These are phyloP conservation scores for Cyrtodaria siliqua DNA, from an alignment of 2,888 invertebrate genomes.

Conservation along the genomic window DNA sequence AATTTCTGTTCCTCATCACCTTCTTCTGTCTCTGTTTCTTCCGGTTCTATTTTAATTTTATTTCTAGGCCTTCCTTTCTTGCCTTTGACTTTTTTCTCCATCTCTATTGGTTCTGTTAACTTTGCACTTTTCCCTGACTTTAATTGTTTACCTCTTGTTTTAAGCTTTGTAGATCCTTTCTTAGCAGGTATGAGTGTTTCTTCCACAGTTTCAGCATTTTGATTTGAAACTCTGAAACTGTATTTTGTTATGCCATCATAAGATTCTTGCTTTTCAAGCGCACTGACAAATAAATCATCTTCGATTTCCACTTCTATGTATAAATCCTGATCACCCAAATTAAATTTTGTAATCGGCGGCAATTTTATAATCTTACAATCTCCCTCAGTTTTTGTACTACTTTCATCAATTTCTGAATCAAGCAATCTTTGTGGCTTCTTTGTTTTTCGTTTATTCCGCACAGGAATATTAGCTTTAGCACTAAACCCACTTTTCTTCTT, in stretches of 20 bases:
- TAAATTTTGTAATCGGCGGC: not conserved
- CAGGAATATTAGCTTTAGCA: too few species aligned
- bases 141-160: not conserved
- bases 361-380: not conserved
- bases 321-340: conserved; percentile 11
- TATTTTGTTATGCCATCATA: conserved; percentile 26
- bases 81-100: not conserved
- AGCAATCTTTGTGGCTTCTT: conserved; percentile 17
- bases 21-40: not conserved
- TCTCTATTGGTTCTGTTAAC: too few species aligned
- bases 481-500: too few species aligned
- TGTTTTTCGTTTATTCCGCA: not conserved
- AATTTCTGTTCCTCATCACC: not conserved
- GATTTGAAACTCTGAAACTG: conserved; percentile 22
- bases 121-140: not conserved
- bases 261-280: conserved; percentile 18
- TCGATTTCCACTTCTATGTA: conserved; percentile 27
- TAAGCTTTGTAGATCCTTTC: not conserved
- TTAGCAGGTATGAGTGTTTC: not conserved
- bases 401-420: not conserved
- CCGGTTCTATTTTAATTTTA: not conserved
- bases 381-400: not conserved
- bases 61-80: not conserved
- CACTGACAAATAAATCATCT: conserved; percentile 15
- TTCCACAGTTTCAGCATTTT: not conserved